Percentiles rank a stretch among this genome's conserved stretches.
Evolutionary conservation across 2,888 invertebrate species (phyloP).

Genomic region (Atrina japonica): DNA sequence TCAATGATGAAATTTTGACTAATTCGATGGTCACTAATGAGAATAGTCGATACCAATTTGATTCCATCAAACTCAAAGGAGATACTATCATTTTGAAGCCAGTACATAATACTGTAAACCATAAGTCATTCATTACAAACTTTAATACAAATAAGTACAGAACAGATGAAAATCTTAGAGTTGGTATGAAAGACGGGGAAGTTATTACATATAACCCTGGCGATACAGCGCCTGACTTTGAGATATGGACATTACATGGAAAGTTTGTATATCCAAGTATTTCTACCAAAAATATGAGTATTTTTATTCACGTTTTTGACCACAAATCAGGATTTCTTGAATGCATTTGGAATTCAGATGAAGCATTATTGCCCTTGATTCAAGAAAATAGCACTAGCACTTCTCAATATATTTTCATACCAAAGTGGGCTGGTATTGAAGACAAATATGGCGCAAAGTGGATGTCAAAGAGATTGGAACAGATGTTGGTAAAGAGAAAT

Average conservation of each 20-base stretch:
- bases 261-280: conserved; percentile 49
- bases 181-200: conserved; percentile 45
- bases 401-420: conserved; percentile 55
- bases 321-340: conserved; percentile 60
- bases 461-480: conserved; percentile 55
- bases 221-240: conserved; percentile 47
- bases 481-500: background rate
- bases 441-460: conserved; percentile 53
- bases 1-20: background rate
- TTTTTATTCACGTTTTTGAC: conserved; percentile 60
- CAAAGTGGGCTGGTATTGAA: conserved; percentile 38
- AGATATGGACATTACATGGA: conserved; percentile 52
- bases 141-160: no score
- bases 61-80: no score
- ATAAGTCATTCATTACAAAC: no score
- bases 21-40: no score
- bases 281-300: conserved; percentile 40
- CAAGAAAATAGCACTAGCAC: conserved; percentile 32
- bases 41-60: no score
- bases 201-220: conserved; percentile 50
- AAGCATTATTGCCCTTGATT: conserved; percentile 44
- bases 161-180: background rate
- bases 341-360: conserved; percentile 57
- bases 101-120: background rate
- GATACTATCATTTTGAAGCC: no score